Evolutionary conservation across 2,797 vertebrate genomes (phyloP).

Genomic region (Pitangus sulphuratus): DNA sequence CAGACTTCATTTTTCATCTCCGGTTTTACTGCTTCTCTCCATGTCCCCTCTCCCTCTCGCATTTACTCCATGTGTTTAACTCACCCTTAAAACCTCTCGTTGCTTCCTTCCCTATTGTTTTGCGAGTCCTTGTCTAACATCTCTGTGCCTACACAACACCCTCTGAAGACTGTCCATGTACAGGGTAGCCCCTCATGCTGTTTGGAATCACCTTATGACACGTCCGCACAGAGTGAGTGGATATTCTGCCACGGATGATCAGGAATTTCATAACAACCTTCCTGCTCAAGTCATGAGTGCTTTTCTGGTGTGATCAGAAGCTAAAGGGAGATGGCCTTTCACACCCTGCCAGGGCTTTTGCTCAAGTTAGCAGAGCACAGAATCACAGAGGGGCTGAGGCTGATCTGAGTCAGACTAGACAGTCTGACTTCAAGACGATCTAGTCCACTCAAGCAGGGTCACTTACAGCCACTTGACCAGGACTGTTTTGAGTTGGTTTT

Average conservation of each 20-base stretch:
- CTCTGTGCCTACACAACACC: not conserved
- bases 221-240: not conserved
- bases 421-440: not conserved
- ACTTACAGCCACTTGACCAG: not conserved
- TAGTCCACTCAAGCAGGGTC: not conserved
- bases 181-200: not conserved
- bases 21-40: conserved; percentile 22
- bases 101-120: conserved; percentile 69
- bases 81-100: conserved; percentile 55
- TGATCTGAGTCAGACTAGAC: not conserved
- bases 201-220: not conserved
- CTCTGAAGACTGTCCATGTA: not conserved
- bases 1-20: conserved; percentile 39
- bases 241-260: not conserved
- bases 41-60: not conserved
- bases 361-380: not conserved
- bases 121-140: conserved; percentile 17
- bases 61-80: conserved; percentile 44
- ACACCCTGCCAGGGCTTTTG: not conserved
- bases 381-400: not conserved
- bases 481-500: not conserved
- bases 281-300: not conserved
- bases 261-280: not conserved
- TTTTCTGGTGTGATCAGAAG: not conserved
- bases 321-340: not conserved